Evolutionary conservation across 1,140 invertebrate genomes (phyloP), one percentile per base, ranked within the genome.

Genomic region (Metopolophium dirhodum): DNA sequence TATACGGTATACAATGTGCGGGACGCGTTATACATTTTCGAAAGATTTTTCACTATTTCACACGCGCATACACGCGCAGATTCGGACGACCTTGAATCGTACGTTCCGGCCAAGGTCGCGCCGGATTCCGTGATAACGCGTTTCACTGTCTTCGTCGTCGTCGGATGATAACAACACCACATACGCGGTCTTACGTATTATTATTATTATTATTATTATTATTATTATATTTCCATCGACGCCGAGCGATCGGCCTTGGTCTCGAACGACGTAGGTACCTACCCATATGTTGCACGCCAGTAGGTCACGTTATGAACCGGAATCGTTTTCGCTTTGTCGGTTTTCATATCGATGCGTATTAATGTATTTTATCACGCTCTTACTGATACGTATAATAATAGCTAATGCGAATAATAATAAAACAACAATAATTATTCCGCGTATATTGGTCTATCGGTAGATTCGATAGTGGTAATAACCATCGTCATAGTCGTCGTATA

Each of bases 301-400:
- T 89, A 49, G 49, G 87, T 89, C 87, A 89, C 49, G 87, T 26
- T 54, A 37, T 54, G 87, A 89, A 49, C 87, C n/a, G 87, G 45
- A 88, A 49, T 54, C 61, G 61, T 77, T 47, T 23, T 88, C 47
- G n/a, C 51, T 45, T n/a, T 37, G 30, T 88, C 30, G n/a, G 47
- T 49, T 22, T 49, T 41, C 23, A 87, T 87, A n/a, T 45, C 23
- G 30, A 47, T 49, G 49, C 8, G 30, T 51, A 88, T 88, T 51
- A 23, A n/a, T 88, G n/a, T 22, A 88, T 22, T 23, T 54, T 54
- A 89, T 54, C 61, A n/a, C 30, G 11, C 30, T 77, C 30, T 18
- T 77, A 20, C 61, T n/a, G 61, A 77, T 77, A 77, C 30, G 61
- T n/a, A 18, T 77, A 77, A 18, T 77, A 77, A 77, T 68, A 77